phyloP scores from a whole-genome alignment of 2,113 vertebrate species.

The Elephantulus edwardii region DNA sequence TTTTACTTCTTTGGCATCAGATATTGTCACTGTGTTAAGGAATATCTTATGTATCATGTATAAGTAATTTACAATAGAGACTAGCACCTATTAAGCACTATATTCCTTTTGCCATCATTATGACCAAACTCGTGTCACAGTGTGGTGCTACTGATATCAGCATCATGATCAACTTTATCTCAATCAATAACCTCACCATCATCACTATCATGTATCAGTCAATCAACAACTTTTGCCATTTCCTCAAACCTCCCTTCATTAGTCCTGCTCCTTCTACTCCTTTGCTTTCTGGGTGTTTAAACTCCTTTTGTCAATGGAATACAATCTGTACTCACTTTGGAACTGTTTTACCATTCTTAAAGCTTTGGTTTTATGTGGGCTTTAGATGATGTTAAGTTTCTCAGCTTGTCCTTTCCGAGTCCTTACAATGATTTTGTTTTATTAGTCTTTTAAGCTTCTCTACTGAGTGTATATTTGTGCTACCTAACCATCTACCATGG shows the following conservation, averaged over 20 bases:
- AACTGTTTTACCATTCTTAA: background rate
- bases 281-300: background rate
- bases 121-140: background rate
- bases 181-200: background rate
- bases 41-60: too few relatives aligned
- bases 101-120: background rate
- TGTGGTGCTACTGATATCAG: background rate
- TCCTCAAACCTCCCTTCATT: background rate
- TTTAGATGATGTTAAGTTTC: too few relatives aligned
- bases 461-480: too few relatives aligned
- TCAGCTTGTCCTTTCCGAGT: too few relatives aligned
- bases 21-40: too few relatives aligned
- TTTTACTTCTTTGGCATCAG: too few relatives aligned
- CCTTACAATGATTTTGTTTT: too few relatives aligned
- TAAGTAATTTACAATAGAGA: too few relatives aligned
- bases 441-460: too few relatives aligned
- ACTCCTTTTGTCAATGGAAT: background rate
- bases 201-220: background rate
- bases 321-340: background rate
- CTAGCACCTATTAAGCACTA: too few relatives aligned
- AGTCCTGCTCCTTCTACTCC: background rate
- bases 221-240: background rate
- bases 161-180: background rate
- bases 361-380: too few relatives aligned
- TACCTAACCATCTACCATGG: too few relatives aligned